Conservation (phyloP, 2,113 vertebrate species). For the Psilopogon haemacephalus region DNA sequence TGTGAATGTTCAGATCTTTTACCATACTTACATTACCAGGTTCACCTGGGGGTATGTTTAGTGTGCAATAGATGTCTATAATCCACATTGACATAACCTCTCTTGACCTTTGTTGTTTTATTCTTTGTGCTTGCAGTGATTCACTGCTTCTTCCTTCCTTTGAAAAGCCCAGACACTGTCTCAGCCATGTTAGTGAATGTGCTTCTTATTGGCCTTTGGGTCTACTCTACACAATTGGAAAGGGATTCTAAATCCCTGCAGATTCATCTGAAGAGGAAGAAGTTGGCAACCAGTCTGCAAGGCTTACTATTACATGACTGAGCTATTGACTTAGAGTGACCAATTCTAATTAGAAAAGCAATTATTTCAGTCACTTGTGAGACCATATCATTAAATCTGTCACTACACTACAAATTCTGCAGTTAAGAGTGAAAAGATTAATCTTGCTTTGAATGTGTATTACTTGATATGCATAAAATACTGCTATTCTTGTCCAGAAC, state of each 20-base stretch:
- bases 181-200: background rate
- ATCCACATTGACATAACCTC: background rate
- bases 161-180: background rate
- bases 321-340: background rate
- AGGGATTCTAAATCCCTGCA: background rate
- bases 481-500: background rate
- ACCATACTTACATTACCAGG: background rate
- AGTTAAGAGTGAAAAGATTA: background rate
- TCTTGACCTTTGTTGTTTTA: background rate
- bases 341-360: background rate
- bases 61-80: background rate
- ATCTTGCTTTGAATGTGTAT: background rate
- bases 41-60: background rate
- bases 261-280: background rate
- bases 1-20: background rate
- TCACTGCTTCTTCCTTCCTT: background rate
- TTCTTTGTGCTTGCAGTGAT: background rate
- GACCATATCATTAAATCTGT: background rate
- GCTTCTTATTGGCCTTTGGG: background rate
- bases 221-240: background rate
- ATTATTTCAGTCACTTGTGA: background rate
- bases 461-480: background rate
- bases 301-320: background rate
- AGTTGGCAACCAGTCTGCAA: background rate
- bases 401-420: background rate